phyloP scores from a whole-genome alignment of 2,797 vertebrate species.

The Pangasius djambal region DNA sequence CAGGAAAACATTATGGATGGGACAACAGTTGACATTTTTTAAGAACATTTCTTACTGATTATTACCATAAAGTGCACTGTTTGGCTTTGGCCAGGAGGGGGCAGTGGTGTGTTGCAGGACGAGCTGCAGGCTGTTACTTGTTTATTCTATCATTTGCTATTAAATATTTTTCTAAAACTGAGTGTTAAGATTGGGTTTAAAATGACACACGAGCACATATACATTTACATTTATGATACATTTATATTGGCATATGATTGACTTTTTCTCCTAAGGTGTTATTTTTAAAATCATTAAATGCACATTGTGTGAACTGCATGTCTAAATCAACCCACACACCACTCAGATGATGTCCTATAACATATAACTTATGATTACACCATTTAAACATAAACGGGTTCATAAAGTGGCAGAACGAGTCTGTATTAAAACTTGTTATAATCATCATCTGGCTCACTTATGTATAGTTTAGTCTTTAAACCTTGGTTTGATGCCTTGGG shows the following conservation, averaged over 20 bases:
- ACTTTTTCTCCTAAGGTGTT: background rate
- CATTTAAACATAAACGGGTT: background rate
- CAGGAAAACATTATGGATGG: background rate
- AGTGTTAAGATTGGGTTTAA: background rate
- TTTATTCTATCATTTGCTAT: background rate
- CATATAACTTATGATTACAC: background rate
- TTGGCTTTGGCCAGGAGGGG: constrained; percentile 12
- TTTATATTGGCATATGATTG: background rate
- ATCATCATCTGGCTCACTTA: background rate
- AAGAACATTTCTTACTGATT: too few relatives aligned
- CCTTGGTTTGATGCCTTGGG: background rate
- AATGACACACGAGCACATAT: too few relatives aligned
- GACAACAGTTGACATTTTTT: too few relatives aligned
- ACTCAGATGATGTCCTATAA: background rate
- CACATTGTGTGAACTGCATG: background rate
- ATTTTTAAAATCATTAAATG: background rate
- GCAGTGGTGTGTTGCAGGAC: background rate
- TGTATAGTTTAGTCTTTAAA: background rate
- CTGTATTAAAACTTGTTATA: background rate
- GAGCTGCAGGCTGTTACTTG: background rate
- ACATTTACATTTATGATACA: background rate
- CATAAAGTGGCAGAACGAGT: background rate
- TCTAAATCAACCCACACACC: background rate
- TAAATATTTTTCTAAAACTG: background rate
- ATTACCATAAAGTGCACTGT: background rate